phyloP scores from a whole-genome alignment of 2,797 vertebrate genomes.

The Mormyrus hasselquistii region DNA sequence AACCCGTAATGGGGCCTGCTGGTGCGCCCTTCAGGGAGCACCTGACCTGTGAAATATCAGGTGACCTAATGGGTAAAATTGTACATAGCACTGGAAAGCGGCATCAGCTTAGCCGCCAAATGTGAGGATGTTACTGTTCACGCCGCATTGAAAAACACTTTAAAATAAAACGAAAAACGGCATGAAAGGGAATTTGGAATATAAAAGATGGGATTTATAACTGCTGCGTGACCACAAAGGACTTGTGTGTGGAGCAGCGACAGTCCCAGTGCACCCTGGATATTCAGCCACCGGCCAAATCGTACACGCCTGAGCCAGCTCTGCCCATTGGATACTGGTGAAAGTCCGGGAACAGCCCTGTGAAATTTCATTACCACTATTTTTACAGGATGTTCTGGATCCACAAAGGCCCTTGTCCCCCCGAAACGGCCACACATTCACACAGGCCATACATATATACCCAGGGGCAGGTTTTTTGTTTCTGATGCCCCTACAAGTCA shows the following conservation, averaged over 20 bases:
- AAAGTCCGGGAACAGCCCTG: conserved; percentile 18
- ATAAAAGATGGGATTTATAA: neutral
- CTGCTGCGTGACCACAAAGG: neutral
- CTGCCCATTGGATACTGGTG: neutral
- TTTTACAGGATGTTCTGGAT: conserved; percentile 34
- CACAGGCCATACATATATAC: conserved; percentile 17
- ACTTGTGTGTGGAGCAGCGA: neutral
- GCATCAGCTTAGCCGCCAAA: neutral
- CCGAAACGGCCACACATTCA: conserved; percentile 23
- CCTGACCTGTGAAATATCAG: neutral
- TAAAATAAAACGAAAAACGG: neutral
- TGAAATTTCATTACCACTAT: conserved; percentile 33
- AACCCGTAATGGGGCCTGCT: neutral
- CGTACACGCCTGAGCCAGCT: neutral
- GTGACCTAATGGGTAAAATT: neutral
- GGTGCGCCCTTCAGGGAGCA: neutral
- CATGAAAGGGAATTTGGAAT: neutral
- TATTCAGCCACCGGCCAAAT: neutral
- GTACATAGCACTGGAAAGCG: neutral
- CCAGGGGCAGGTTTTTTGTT: neutral
- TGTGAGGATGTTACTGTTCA: neutral
- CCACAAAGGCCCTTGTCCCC: conserved; percentile 21
- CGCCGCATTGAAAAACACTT: neutral
- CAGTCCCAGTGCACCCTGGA: neutral
- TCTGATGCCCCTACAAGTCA: neutral